phyloP scores from a whole-genome alignment of 2,888 invertebrate species.

The Cynaeus angustus region DNA sequence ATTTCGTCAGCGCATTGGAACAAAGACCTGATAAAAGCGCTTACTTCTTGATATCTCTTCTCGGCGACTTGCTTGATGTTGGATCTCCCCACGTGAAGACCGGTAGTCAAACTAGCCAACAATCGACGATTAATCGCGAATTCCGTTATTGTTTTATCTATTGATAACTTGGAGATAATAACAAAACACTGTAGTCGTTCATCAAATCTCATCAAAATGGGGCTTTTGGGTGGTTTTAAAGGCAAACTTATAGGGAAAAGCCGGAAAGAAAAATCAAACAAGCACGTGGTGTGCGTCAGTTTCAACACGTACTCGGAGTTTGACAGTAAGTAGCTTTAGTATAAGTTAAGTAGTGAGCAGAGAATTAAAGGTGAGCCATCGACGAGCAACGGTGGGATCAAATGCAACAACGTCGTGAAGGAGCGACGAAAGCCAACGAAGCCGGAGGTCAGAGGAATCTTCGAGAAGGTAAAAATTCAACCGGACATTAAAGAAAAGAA shows the following conservation, averaged over 20 bases:
- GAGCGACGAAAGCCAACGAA: slow-evolving; percentile 6
- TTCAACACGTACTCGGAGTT: slow-evolving; percentile 60
- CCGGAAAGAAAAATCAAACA: slow-evolving; percentile 48
- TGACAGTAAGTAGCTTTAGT: slow-evolving; percentile 45
- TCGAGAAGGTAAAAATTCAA: too few relatives aligned
- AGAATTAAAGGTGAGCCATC: not conserved
- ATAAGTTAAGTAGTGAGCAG: not conserved
- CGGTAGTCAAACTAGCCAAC: slow-evolving; percentile 77
- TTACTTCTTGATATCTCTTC: slow-evolving; percentile 91
- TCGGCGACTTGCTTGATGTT: slow-evolving; percentile 97
- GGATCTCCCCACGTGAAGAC: slow-evolving; percentile 90
- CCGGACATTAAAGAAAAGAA: too few relatives aligned
- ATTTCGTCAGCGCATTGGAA: slow-evolving; percentile 94
- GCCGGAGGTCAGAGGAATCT: slow-evolving; percentile 11
- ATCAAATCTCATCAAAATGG: slow-evolving; percentile 55
- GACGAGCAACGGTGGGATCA: slow-evolving; percentile 4
- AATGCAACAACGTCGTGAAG: slow-evolving; percentile 17
- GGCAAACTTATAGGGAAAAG: slow-evolving; percentile 57
- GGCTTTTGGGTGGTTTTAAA: slow-evolving; percentile 61
- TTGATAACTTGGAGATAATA: slow-evolving; percentile 12
- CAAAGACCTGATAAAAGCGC: slow-evolving; percentile 89
- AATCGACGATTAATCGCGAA: slow-evolving; percentile 14
- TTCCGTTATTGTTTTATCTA: slow-evolving; percentile 23
- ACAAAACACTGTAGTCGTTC: not conserved
- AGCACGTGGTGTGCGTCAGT: slow-evolving; percentile 58